Evolutionary conservation across 2,797 vertebrate species (phyloP).

Genomic region (Pampus argenteus): DNA sequence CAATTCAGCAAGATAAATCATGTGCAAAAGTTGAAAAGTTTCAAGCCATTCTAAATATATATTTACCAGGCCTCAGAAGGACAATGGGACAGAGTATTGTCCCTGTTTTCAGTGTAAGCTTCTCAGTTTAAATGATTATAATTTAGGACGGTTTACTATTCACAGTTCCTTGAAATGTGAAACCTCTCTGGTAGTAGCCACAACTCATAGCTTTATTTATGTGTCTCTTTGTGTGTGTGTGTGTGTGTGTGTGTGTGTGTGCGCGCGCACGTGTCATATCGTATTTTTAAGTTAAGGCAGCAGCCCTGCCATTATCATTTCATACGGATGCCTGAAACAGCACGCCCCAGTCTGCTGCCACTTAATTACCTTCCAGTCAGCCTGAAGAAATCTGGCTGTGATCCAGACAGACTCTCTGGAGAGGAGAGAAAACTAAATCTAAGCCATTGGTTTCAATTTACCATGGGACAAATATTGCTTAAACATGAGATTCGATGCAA

Average conservation of each 20-base stretch:
- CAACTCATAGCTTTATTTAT: constrained; percentile 11
- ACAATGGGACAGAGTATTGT: constrained; percentile 9
- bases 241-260: neutral
- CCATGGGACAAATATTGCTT: constrained; percentile 63
- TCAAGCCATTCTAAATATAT: constrained; percentile 18
- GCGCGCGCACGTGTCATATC: constrained; percentile 17
- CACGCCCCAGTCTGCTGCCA: constrained; percentile 79
- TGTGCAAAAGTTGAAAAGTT: constrained; percentile 16
- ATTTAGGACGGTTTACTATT: constrained; percentile 12
- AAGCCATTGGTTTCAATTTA: constrained; percentile 74
- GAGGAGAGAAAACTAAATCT: constrained; percentile 58
- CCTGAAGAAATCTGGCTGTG: constrained; percentile 76
- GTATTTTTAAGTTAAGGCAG: constrained; percentile 51
- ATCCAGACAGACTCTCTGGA: constrained; percentile 75
- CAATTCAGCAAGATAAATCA: constrained; percentile 18
- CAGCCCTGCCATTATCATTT: constrained; percentile 69
- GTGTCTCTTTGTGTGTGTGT: constrained; percentile 25
- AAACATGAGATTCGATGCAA: constrained; percentile 46
- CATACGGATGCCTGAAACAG: constrained; percentile 76
- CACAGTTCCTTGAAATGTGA: constrained; percentile 36
- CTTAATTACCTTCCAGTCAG: constrained; percentile 82
- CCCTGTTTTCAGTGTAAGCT: neutral
- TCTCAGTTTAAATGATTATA: constrained; percentile 25
- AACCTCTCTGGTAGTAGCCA: constrained; percentile 15
- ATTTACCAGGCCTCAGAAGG: constrained; percentile 7